These are phyloP conservation scores for Bungarus multicinctus DNA, from an alignment of 2,113 vertebrate genomes.

Conservation along the genomic window DNA sequence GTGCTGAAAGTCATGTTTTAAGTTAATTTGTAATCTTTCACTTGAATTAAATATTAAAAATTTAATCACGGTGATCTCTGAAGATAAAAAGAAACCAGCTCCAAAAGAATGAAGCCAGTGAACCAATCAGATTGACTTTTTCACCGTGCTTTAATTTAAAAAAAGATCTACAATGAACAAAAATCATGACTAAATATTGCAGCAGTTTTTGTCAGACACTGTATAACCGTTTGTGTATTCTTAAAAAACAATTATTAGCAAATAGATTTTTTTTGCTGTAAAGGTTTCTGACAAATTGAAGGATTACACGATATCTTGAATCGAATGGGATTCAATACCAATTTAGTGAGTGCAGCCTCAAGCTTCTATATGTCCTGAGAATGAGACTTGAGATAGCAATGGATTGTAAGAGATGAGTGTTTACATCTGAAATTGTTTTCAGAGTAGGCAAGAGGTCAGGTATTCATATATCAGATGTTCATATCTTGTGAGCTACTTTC, in stretches of 20 bases:
- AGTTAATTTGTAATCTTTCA: not conserved
- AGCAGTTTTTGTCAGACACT: constrained; percentile 22
- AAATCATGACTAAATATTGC: not conserved
- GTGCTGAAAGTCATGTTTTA: not conserved
- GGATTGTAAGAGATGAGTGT: not conserved
- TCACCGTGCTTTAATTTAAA: rapidly evolving
- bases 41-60: not conserved
- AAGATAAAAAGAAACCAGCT: not conserved
- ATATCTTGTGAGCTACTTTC: not conserved
- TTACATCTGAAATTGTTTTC: not conserved
- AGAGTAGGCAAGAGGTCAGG: not conserved
- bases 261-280: constrained; percentile 45
- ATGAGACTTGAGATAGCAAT: not conserved
- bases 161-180: not conserved
- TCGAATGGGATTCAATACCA: constrained; percentile 56
- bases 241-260: constrained; percentile 51
- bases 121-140: constrained; percentile 18
- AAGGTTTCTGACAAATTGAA: constrained; percentile 65
- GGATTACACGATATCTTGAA: constrained; percentile 52
- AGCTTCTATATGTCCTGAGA: constrained; percentile 35
- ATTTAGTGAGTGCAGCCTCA: constrained; percentile 55
- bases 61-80: not conserved
- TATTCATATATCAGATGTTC: not conserved
- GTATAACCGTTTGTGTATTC: constrained; percentile 35
- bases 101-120: not conserved